Evolutionary conservation across 2,888 invertebrate species (phyloP), one percentile per base, ranked within the genome.

Genomic region (Melitaea athalia): DNA sequence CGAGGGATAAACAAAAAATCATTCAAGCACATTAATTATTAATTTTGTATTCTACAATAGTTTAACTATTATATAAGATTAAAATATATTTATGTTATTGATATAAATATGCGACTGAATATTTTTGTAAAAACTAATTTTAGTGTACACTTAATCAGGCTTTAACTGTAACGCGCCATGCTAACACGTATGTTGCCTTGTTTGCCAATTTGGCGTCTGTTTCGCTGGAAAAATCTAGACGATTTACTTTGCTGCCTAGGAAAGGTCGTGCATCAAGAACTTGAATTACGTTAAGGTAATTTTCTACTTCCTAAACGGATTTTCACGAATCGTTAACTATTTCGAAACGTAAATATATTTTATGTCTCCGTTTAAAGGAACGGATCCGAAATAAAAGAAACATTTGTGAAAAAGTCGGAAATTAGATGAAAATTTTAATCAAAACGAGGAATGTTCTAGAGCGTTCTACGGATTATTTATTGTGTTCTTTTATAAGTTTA

Each of bases 201-300:
- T 57, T 57, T 85, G 80, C 78, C 81, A 83, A 81, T 81, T 79
- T 79, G 76, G 74, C 79, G 77, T 79, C 74, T 80, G 78, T 81
- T 81, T 78, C 76, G 75, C 76, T 79, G 77, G 79, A 82, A 81
- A 82, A 85, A 79, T 81, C 81, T 79, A 79, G 78, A 70, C 76
- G 79, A 83, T 85, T 84, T 79, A 77, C 79, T 80, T 79, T 47
- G 57, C 31, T 47, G 61, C 31, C 59, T 52, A 45, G 59, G 50
- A 63, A 78, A 77, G 75, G 75, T 77, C 69, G 75, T 75, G 75
- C 75, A 77, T 78, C 77, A 78, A 74, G 75, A 70, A 73, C 75
- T 68, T 70, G 78, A 79, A 79, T 80, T 79, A 77, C 76, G 77
- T 78, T 77, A 73, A 76, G 69, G 74, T 77, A 79, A 81, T 81